Percentiles rank a stretch among this genome's conserved stretches.
These are phyloP conservation scores for Clarias laeviceps DNA, from an alignment of 2,797 vertebrate species.

Conservation along the genomic window DNA sequence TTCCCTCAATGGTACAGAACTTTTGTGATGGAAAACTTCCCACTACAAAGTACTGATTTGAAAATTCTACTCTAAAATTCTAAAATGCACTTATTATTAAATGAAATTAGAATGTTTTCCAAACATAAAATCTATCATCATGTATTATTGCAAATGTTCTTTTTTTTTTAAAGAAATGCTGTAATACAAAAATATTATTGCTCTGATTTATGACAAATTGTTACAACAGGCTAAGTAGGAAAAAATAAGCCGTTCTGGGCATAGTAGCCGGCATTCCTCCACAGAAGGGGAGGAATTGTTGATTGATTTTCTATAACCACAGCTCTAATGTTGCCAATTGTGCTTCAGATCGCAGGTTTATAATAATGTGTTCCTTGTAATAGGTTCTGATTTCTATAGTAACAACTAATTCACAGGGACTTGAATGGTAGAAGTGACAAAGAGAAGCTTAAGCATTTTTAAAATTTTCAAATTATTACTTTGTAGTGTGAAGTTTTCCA, in stretches of 20 bases:
- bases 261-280: not conserved
- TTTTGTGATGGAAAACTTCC: not conserved
- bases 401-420: not conserved
- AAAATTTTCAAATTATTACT: not conserved
- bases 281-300: not conserved
- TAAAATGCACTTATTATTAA: too few species aligned
- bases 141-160: too few species aligned
- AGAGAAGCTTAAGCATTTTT: not conserved
- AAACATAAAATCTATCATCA: slow-evolving; percentile 11
- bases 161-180: not conserved
- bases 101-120: too few species aligned
- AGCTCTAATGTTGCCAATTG: not conserved
- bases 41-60: not conserved
- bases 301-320: not conserved
- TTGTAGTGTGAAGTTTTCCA: not conserved
- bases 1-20: not conserved
- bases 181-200: not conserved
- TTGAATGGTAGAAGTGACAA: not conserved
- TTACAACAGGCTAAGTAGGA: not conserved
- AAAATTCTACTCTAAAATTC: not conserved
- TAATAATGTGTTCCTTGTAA: not conserved
- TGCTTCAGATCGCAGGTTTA: not conserved
- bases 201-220: not conserved
- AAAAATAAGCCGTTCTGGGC: not conserved
- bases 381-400: not conserved